phyloP scores from a whole-genome alignment of 2,113 vertebrate genomes.

The Australoheros scitulus region DNA sequence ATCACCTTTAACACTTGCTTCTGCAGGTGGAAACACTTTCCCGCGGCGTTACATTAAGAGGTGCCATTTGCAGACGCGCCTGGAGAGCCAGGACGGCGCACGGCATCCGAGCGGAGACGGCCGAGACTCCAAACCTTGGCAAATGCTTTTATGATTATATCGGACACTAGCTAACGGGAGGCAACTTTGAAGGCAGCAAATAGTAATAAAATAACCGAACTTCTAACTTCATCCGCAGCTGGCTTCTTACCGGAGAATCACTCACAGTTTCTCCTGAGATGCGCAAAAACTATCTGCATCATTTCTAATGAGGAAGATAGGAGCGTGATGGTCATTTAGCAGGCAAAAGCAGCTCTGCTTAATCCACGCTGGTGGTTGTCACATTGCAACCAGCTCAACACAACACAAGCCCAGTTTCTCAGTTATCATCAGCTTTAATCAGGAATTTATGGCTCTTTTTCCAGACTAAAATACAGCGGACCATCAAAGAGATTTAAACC shows the following conservation, averaged over 20 bases:
- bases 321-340: constrained; percentile 3
- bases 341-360: not conserved
- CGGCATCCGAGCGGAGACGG: constrained; percentile 31
- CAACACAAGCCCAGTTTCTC: constrained; percentile 34
- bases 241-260: not conserved
- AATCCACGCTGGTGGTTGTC: constrained; percentile 28
- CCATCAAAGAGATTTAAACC: not conserved
- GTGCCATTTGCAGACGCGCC: constrained; percentile 40
- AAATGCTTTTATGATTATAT: not conserved
- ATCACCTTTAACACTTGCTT: constrained; percentile 80
- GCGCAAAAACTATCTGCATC: not conserved
- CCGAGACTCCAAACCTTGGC: constrained; percentile 14
- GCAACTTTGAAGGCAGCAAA: constrained; percentile 34
- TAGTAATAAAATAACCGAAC: not conserved
- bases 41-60: not conserved
- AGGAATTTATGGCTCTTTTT: not conserved
- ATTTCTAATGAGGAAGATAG: not conserved
- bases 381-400: constrained; percentile 15
- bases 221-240: constrained; percentile 30
- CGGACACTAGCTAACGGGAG: not conserved
- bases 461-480: not conserved
- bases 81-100: not conserved
- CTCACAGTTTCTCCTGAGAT: constrained; percentile 1
- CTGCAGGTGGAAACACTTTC: constrained; percentile 65
- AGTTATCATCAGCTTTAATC: not conserved